These are phyloP conservation scores for Vesta saturnalis DNA, from an alignment of 2,888 invertebrate genomes.

Conservation along the genomic window DNA sequence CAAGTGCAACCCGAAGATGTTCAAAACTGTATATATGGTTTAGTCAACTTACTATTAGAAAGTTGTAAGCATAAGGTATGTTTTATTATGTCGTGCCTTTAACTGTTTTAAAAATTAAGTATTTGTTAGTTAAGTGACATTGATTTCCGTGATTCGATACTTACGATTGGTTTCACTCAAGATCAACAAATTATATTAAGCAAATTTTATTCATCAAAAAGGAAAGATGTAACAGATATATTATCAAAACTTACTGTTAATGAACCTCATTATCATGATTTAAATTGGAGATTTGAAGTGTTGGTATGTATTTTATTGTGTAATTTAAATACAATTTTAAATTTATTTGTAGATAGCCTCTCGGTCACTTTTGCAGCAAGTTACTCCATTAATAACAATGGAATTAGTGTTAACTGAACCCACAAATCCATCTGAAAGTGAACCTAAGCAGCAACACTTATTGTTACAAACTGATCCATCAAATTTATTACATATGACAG, in stretches of 20 bases:
- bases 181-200: constrained; percentile 70
- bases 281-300: constrained; percentile 75
- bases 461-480: constrained; percentile 69
- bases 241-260: constrained; percentile 62
- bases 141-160: constrained; percentile 63
- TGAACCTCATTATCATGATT: constrained; percentile 65
- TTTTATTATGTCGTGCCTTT: constrained; percentile 28
- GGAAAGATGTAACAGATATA: constrained; percentile 65
- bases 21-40: constrained; percentile 74
- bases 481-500: constrained; percentile 70
- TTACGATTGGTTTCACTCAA: constrained; percentile 67
- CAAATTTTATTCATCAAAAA: constrained; percentile 69
- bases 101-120: constrained; percentile 43
- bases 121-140: constrained; percentile 60
- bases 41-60: constrained; percentile 78
- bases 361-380: constrained; percentile 67
- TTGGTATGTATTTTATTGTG: constrained; percentile 59
- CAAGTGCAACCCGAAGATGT: constrained; percentile 66
- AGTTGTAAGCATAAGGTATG: constrained; percentile 75
- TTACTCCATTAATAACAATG: constrained; percentile 68
- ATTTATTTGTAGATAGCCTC: constrained; percentile 64
- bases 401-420: constrained; percentile 62
- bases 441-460: constrained; percentile 59
- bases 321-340: not conserved
- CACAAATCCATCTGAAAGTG: constrained; percentile 49